Percentiles rank a stretch among this genome's conserved stretches.
Conservation (phyloP, 2,113 vertebrate genomes). For the Megaceryle maxima region DNA sequence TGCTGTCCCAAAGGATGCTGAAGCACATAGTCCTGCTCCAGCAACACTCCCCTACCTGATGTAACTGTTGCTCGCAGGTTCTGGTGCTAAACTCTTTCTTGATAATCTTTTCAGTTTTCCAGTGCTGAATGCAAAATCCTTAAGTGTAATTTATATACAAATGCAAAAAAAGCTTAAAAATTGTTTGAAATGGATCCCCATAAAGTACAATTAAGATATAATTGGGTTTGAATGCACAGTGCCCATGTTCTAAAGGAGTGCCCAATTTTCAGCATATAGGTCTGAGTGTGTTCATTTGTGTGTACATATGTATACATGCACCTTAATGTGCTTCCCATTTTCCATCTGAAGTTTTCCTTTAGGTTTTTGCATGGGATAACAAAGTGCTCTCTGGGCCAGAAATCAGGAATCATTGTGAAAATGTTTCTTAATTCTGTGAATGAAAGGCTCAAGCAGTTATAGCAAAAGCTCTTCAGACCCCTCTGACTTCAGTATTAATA, state of each 20-base stretch:
- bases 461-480: not conserved
- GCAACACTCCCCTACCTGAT: not conserved
- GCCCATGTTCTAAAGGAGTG: not conserved
- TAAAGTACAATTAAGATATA: not conserved
- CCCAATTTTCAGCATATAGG: not conserved
- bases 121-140: not conserved
- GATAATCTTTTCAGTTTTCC: not conserved
- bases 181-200: not conserved
- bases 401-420: not conserved
- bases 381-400: not conserved
- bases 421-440: not conserved
- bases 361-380: not conserved
- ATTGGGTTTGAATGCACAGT: not conserved
- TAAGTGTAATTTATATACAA: not conserved
- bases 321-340: not conserved
- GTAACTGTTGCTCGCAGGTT: not conserved
- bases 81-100: not conserved
- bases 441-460: not conserved
- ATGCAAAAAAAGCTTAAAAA: not conserved
- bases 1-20: not conserved
- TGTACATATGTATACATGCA: not conserved
- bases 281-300: accelerated
- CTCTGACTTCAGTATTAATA: not conserved
- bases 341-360: not conserved
- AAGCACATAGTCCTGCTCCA: not conserved